Base-by-base conservation (phyloP, 2,888 invertebrate species). In the Andrena trimmerana region DNA sequence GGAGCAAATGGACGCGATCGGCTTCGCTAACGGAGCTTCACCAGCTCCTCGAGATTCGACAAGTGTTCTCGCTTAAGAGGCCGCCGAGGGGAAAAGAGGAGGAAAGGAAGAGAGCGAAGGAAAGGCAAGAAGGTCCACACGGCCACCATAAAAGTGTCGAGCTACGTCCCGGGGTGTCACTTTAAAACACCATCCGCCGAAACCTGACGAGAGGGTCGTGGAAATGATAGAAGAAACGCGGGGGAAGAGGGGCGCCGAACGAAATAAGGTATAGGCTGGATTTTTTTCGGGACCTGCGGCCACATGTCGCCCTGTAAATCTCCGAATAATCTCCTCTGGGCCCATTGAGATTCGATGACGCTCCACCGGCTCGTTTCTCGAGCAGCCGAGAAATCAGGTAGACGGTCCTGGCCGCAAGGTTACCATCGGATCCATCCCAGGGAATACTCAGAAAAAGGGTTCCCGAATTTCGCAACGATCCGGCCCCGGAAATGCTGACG, bases 291-390 rank as follows among this genome's bases (percentile, higher is more conserved):
- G 52, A 77, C 67, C 67, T 42, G 72, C 52, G 48, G 74, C 87
- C 84, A 85, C 79, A 80, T 85, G 85, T 84, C 81, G 79, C 66
- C 65, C 74, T 77, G 72, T 89, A 78, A 88, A 88, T 86, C 74
- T 67, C 59, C 42, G 69, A 80, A 81, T 63, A 82, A 85, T 83
- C 81, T 74, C 70, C 62, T 33, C 68, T 50, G 36, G 63, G 77
- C 67, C 71, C 77, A 83, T 83, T 24, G 75, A 73, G 79, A 59
- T 73, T 81, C 73, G 78, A 77, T 77, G 65, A 71, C 73, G 67
- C 63, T 81, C 57, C 70, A 42, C 27, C 50, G 52, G 50, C 29
- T 60, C 66, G 66, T 60, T 50, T 29, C 29, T n/a, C 33, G 42
- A 29, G 59, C 20, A 67, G 70, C 57, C 57, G 67, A 42, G 42